Evolutionary conservation across 1,140 invertebrate genomes (phyloP), one percentile per base, ranked within the genome.

Genomic region (Tetraneura akinire): DNA sequence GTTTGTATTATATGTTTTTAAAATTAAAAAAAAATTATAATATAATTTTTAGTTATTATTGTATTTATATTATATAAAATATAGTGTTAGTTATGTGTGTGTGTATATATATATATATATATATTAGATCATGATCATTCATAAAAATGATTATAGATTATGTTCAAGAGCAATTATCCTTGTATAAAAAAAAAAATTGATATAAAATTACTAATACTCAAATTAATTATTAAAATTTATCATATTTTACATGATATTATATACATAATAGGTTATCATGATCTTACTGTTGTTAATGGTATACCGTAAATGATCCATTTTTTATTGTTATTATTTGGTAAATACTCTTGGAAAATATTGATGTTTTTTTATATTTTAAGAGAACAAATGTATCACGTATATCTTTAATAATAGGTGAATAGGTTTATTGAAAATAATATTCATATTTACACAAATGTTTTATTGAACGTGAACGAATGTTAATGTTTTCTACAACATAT

Each of bases 1-100:
- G 26, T 71, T 71, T 71, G 68, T 71, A 71, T 51, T 49, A 71
- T 71, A 71, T 51, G 49, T 71, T 71, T 23, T 51, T 71, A 51
- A 51, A 16, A 70, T 47, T 47, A 70, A 49, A 18, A 71, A 47
- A 71, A 71, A 49, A 71, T 51, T 16, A 29, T 37, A 26, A 49
- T 60, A 29, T 60, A 29, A 45, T 68, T 37, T 68, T 26, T 47
- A 29, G n/a, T 29, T 71, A 29, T 71, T 49, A 71, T 18, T 70
- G 18, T 42, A 45, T n/a, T 21, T 18, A 21, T 42, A 42, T 14
- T 23, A 23, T 45, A 68, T 66, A 6, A 45, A 10, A 1, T 45
- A 45, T 68, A 68, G 37, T 68, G n/a, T 66, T 66, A 42, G 45
- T 66, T n/a, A 45, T 66, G 8, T 68, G 45, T 68, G 37, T 1